Evolutionary conservation across 2,888 invertebrate species (phyloP).

Genomic region (Cosmorhoe ocellata): DNA sequence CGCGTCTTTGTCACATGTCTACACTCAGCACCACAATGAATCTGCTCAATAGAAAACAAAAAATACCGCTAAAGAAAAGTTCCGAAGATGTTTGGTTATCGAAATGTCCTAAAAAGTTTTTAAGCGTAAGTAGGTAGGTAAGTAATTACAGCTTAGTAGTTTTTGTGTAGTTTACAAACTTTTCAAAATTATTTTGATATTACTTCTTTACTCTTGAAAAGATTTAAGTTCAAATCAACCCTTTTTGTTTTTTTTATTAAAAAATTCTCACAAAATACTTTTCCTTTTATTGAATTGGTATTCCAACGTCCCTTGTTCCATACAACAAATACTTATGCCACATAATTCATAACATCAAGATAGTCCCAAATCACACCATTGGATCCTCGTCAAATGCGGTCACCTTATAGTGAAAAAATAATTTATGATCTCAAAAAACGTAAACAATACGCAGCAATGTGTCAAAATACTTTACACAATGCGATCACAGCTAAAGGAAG

Average conservation of each 20-base stretch:
- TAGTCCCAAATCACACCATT: slow-evolving; percentile 60
- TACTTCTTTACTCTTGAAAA: too few relatives aligned
- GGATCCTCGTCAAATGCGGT: slow-evolving; percentile 66
- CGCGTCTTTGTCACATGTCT: slow-evolving; percentile 66
- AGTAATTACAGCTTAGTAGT: too few relatives aligned
- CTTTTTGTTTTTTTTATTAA: too few relatives aligned
- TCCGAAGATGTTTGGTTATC: neutral
- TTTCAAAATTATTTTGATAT: too few relatives aligned
- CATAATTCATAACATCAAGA: slow-evolving; percentile 69
- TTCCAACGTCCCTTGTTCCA: slow-evolving; percentile 18
- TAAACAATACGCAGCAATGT: slow-evolving; percentile 75
- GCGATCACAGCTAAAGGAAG: slow-evolving; percentile 54
- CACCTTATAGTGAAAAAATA: slow-evolving; percentile 51
- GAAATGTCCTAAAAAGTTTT: too few relatives aligned
- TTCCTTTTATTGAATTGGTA: slow-evolving; percentile 22
- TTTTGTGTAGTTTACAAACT: too few relatives aligned
- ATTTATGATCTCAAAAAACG: slow-evolving; percentile 66
- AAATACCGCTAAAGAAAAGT: slow-evolving; percentile 20
- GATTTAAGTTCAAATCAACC: too few relatives aligned
- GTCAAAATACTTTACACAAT: slow-evolving; percentile 78
- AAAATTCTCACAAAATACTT: too few relatives aligned
- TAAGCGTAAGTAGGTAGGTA: too few relatives aligned
- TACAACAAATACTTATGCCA: slow-evolving; percentile 44
- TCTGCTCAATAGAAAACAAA: slow-evolving; percentile 33
- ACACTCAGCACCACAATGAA: slow-evolving; percentile 41